Evolutionary conservation across 2,888 invertebrate genomes (phyloP), one percentile per base, ranked within the genome.

Genomic region (Pollenia angustigena): DNA sequence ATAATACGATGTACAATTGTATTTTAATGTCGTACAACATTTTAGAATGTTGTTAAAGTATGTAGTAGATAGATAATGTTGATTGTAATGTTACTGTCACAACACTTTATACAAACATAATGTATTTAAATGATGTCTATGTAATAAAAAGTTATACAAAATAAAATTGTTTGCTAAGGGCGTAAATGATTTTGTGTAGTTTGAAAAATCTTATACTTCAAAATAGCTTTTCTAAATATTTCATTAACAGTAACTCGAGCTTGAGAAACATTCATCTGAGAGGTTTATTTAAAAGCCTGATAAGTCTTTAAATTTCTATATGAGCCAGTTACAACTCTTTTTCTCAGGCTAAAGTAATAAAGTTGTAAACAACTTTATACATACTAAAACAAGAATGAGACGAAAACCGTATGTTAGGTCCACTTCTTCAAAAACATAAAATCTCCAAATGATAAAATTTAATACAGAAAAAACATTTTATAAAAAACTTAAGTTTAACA

Each of bases 11-110:
- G 42, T 42, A 40, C 69, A 18, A 12, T 16, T 14, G 48, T 74
- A 18, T 40, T 48, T 16, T 50, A 48, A 66, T 72, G 72, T 54
- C 60, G 42, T 52, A 80, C 69, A 69, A 71, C 8, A 52, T 60
- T 60, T 79, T 52, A 10, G 7, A 64, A 52, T 64, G 50, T 68
- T 50, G 64, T 58, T 1, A 23, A 23, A 71, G 12, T 14, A 50
- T 54, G 50, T 4, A 0, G 32, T 54, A 11, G 32, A 1, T 54
- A 11, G 42, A 60, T 58, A n/a, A 11, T 52, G 42, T 18, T 40
- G 14, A 66, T 56, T 56, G 9, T 54, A 9, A 11, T 66, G 42
- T 71, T 18, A 40, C 12, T 52, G 60, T 69, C 50, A 52, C 11
- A 71, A 23, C 23, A 2, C 23, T 10, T 7, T 18, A 23, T 56